Evolutionary conservation across 2,888 invertebrate species (phyloP).

Genomic region (Nebria salina): DNA sequence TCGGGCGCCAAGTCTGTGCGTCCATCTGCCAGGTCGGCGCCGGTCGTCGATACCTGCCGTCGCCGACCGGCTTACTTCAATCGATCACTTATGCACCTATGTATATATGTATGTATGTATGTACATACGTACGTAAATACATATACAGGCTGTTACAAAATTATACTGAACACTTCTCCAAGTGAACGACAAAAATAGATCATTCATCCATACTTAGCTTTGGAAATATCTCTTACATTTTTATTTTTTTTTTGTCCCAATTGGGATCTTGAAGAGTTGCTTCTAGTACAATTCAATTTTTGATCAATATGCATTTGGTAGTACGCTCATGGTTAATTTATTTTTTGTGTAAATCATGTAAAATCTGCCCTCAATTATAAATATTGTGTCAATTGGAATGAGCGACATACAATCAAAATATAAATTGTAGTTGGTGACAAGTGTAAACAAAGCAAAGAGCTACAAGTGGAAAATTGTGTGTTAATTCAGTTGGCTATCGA

Average conservation of each 20-base stretch:
- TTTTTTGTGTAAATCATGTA: no score
- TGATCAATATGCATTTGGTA: no score
- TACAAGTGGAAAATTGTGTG: constrained; percentile 1
- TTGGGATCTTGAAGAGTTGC: no score
- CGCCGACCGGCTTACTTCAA: constrained; percentile 59
- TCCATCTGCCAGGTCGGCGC: constrained; percentile 52
- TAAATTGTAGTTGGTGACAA: background rate
- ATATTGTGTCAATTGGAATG: background rate
- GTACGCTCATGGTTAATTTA: no score
- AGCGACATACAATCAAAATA: background rate
- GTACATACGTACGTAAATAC: no score
- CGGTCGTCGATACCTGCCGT: constrained; percentile 59
- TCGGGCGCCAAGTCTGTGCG: constrained; percentile 20
- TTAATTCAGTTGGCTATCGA: background rate
- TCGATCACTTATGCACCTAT: constrained; percentile 55
- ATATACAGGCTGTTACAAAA: no score
- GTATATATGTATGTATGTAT: background rate
- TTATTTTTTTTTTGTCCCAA: no score
- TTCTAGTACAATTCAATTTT: no score
- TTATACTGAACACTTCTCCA: no score
- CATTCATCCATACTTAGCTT: no score
- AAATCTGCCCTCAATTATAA: constrained; percentile 51
- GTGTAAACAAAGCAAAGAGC: background rate
- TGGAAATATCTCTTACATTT: no score
- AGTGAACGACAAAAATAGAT: no score